Base-by-base conservation (phyloP, 2,113 vertebrate genomes). In the Epinephelus fuscoguttatus region DNA sequence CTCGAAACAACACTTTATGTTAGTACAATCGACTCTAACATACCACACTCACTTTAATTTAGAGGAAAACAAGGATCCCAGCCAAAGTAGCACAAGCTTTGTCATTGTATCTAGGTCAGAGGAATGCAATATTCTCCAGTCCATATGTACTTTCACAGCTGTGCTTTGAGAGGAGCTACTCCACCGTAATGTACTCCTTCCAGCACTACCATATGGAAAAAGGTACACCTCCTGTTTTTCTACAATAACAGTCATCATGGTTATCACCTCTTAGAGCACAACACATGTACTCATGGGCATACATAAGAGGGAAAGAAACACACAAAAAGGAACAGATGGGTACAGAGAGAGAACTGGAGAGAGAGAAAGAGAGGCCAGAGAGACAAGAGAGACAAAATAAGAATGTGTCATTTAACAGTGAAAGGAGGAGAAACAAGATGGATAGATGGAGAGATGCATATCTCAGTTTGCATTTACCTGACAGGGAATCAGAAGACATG, bases 391-490 rank as follows among this genome's bases (percentile, higher is more conserved):
- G 50, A 62, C 47, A 17, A 50, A 50, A 62, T 45, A 45, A 45
- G 11, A 45, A 45, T 80, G 55, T 76, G 77, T 63, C 21, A 81
- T 70, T 76, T 60, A 60, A 75, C n/a, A 59, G 30, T 74, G 23
- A 78, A 57, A 63, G 17, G 27, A 88, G 17, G 59, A 42, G 17
- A 70, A 73, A 82, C n/a, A 23, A 73, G 21, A 79, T 49, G 67
- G 10, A 72, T 50, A 68, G 76, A 81, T 82, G 69, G 47, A 79
- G 42, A 40, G 23, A 60, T 19, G 57, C 59, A 42, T 47, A 30
- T 80, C 15, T 62, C 4, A 49, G 40, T 84, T 71, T 81, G 72
- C 21, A 57, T 85, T 94, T 93, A 95, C 94, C 94, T 93, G 93
- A 86, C 60, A 92, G 73, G 81, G 87, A 81, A 84, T 93, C 85